Evolutionary conservation across 2,113 vertebrate species (phyloP).

Genomic region (Scatophagus argus): DNA sequence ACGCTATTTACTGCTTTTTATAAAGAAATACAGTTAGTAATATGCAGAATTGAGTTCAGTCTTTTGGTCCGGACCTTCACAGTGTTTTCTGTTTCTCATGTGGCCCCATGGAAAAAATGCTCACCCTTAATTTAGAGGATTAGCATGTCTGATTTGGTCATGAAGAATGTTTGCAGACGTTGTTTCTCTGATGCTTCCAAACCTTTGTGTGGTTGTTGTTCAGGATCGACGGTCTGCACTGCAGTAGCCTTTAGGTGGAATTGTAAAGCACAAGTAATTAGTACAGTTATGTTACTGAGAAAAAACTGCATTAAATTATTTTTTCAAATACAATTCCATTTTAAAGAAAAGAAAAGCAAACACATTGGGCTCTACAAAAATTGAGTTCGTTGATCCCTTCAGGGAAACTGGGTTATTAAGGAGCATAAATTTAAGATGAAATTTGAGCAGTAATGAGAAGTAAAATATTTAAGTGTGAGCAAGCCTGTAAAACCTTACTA

Average conservation of each 20-base stretch:
- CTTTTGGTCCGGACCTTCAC: too few species aligned
- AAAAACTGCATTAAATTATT: background rate
- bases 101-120: too few species aligned
- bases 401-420: background rate
- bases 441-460: background rate
- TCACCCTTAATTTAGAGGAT: background rate
- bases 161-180: too few species aligned
- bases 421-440: background rate
- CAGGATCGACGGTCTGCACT: conserved; percentile 3
- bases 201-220: too few species aligned
- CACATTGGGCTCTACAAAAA: background rate
- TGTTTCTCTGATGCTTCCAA: background rate
- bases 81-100: too few species aligned
- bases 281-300: background rate
- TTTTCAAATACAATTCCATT: too few species aligned
- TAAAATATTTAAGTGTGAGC: background rate
- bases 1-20: too few species aligned
- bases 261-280: conserved; percentile 1
- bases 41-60: too few species aligned
- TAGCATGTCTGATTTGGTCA: background rate
- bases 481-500: background rate
- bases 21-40: too few species aligned
- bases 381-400: background rate
- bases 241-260: background rate
- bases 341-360: background rate